Evolutionary conservation across 2,113 vertebrate species (phyloP).

Genomic region (Chaetura pelagica): DNA sequence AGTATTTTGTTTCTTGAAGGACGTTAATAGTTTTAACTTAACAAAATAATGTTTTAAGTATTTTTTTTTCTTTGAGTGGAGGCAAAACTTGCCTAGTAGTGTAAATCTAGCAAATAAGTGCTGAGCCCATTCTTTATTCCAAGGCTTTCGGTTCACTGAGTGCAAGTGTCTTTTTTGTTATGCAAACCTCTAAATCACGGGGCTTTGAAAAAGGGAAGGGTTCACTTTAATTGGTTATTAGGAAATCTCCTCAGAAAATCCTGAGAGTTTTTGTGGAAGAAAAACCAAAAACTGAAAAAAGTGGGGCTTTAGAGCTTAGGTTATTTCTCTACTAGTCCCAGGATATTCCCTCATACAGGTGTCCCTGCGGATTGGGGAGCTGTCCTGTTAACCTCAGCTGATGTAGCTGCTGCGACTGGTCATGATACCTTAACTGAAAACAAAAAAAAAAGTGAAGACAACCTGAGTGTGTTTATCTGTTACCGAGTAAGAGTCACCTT

Average conservation of each 20-base stretch:
- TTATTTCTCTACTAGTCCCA: neutral
- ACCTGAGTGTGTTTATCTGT: neutral
- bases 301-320: accelerated
- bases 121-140: neutral
- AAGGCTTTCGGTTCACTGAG: neutral
- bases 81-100: neutral
- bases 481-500: neutral
- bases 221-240: neutral
- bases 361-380: neutral
- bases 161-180: neutral
- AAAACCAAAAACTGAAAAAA: neutral
- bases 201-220: neutral
- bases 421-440: neutral
- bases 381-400: neutral
- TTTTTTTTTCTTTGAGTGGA: neutral
- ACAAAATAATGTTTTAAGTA: neutral
- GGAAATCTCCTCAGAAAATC: neutral
- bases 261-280: neutral
- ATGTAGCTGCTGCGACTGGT: neutral
- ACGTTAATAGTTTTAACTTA: neutral
- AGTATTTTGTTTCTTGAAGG: neutral
- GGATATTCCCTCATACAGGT: neutral
- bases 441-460: neutral
- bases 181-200: neutral
- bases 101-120: neutral